Evolutionary conservation across 2,888 invertebrate genomes (phyloP).

Genomic region (Macrophya alboannulata): DNA sequence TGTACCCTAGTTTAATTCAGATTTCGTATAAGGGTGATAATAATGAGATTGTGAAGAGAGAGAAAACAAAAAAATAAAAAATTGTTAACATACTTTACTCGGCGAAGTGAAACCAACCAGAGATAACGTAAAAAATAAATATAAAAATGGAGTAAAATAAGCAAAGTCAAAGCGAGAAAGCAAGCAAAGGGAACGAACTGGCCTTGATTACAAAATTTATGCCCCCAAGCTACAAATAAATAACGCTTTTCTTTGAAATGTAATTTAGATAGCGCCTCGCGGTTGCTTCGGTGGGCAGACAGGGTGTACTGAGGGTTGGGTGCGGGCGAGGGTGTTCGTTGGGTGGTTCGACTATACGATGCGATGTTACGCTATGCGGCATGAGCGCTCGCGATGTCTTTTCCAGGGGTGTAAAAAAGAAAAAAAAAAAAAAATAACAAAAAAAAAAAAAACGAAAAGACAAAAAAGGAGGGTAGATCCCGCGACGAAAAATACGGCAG

Average conservation of each 20-base stretch:
- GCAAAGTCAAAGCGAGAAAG: slow-evolving; percentile 33
- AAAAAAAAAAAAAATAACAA: slow-evolving; percentile 3
- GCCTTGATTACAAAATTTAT: slow-evolving; percentile 73
- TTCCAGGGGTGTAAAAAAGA: slow-evolving; percentile 55
- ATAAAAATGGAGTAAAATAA: slow-evolving; percentile 22
- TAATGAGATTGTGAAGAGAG: neutral
- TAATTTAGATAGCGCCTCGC: slow-evolving; percentile 71
- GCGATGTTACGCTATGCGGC: slow-evolving; percentile 11
- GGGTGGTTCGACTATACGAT: slow-evolving; percentile 26
- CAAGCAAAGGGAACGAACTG: neutral
- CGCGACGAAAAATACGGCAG: slow-evolving; percentile 59
- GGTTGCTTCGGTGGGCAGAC: slow-evolving; percentile 43
- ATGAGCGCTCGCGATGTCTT: neutral
- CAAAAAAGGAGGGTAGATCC: slow-evolving; percentile 54
- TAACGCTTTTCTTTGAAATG: slow-evolving; percentile 71
- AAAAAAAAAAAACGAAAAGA: slow-evolving; percentile 50
- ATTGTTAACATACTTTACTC: neutral
- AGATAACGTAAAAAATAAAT: slow-evolving; percentile 20
- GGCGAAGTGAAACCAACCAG: neutral
- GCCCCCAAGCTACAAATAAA: slow-evolving; percentile 72
- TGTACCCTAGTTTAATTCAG: neutral
- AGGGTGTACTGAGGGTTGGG: neutral
- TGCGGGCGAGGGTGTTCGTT: slow-evolving; percentile 20
- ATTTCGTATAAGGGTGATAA: neutral
- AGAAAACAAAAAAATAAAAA: neutral